Evolutionary conservation across 2,888 invertebrate genomes (phyloP), one percentile per base, ranked within the genome.

Genomic region (Halictus ligatus): DNA sequence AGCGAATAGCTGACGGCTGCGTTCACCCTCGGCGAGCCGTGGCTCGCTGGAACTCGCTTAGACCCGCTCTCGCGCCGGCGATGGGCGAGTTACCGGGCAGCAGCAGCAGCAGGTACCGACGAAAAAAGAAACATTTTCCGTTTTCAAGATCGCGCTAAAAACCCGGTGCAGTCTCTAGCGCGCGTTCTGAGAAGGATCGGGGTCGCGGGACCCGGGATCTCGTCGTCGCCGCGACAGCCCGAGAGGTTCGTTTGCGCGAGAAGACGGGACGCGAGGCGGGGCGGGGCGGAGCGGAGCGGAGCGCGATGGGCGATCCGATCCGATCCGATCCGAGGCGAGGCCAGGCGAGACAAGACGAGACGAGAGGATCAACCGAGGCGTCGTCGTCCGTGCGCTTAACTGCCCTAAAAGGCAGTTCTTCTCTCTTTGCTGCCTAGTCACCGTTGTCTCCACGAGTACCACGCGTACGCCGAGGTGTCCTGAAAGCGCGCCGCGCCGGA

Each of bases 401-500:
- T 92, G 91, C 94, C 94, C 93, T 94, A 94, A 93, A 94, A 94
- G 94, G 94, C 92, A 92, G 93, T 92, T 85, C 88, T 86, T 83
- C 91, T 86, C 86, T 91, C 88, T 84, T 86, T 82, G 91, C 90
- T 89, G 87, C 84, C 91, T 92, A 91, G 89, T 91, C 91, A 90
- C 92, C 90, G 91, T 92, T 92, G 91, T 91, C 91, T 92, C 88
- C 89, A 83, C 85, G 88, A 92, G 88, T 91, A 84, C 64, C 72
- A 76, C 86, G 79, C 81, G 82, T 48, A 83, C 69, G 50, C 78
- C 74, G 84, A 89, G 81, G 75, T 87, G 83, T 86, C 78, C 83
- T 76, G 81, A 82, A 86, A 77, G 81, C 79, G 75, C 78, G 67
- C 82, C 75, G 58, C 58, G 69, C 43, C n/a, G n/a, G 58, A 77